These are phyloP conservation scores for Papio anubis DNA, from an alignment of 2,113 vertebrate species.

Conservation along the genomic window DNA sequence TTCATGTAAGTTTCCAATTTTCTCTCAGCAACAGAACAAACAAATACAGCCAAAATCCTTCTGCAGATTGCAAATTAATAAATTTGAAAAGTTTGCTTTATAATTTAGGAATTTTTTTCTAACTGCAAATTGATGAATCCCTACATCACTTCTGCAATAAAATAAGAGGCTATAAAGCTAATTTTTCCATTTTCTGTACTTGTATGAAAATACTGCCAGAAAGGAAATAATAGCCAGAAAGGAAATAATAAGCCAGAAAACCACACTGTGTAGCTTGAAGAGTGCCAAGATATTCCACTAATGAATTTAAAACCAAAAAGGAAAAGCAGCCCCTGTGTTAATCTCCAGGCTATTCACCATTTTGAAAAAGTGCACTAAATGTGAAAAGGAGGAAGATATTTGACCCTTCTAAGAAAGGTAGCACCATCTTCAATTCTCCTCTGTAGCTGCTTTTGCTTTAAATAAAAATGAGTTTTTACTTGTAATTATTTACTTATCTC, in stretches of 20 bases:
- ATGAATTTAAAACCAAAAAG: conserved; percentile 36
- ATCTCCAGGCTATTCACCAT: neutral
- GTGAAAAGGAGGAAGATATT: neutral
- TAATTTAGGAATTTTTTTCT: conserved; percentile 32
- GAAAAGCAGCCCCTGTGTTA: neutral
- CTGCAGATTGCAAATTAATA: conserved; percentile 29
- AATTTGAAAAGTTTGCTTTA: conserved; percentile 30
- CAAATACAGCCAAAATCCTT: neutral
- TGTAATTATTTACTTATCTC: conserved; percentile 58
- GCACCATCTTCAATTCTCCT: neutral
- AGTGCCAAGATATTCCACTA: conserved; percentile 23
- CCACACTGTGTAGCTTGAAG: neutral
- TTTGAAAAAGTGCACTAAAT: neutral
- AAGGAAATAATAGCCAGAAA: conserved; percentile 61
- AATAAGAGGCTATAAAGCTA: conserved; percentile 11
- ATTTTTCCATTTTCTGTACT: conserved; percentile 49
- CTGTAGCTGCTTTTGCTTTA: conserved; percentile 21
- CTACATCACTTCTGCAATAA: neutral
- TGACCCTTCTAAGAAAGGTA: neutral
- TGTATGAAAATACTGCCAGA: conserved; percentile 52
- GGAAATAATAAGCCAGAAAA: conserved; percentile 41
- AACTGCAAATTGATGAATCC: conserved; percentile 55
- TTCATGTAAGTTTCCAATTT: neutral
- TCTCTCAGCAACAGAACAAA: conserved; percentile 8
- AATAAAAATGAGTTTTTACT: conserved; percentile 50